Evolutionary conservation across 2,888 invertebrate genomes (phyloP).

Genomic region (Nematopogon swammerdamellus): DNA sequence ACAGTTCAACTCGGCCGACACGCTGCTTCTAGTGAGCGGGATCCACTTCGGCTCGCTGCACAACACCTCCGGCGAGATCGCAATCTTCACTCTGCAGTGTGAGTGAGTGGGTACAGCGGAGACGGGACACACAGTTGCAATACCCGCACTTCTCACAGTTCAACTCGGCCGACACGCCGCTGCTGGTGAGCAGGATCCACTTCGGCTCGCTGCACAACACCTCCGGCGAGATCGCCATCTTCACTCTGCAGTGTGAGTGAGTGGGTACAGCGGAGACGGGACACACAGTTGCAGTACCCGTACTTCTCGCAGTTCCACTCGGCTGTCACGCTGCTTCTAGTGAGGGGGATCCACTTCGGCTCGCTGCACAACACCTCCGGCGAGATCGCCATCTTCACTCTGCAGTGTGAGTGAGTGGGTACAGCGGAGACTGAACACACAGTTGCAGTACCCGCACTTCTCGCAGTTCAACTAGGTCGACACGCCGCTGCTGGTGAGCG

Average conservation of each 20-base stretch:
- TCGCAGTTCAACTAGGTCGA: conserved; percentile 83
- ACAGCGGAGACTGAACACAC: conserved; percentile 72
- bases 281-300: conserved; percentile 73
- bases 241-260: conserved; percentile 64
- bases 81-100: conserved; percentile 76
- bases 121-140: conserved; percentile 76
- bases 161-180: conserved; percentile 73
- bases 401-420: conserved; percentile 64
- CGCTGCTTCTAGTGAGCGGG: conserved; percentile 76
- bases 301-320: conserved; percentile 85
- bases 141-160: conserved; percentile 86
- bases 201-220: conserved; percentile 74
- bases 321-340: conserved; percentile 73
- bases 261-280: conserved; percentile 74
- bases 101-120: conserved; percentile 60
- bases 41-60: conserved; percentile 75
- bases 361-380: conserved; percentile 74
- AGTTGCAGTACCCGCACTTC: conserved; percentile 80
- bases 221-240: conserved; percentile 86
- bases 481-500: conserved; percentile 76
- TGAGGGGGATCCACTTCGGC: conserved; percentile 83
- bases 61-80: conserved; percentile 82
- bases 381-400: conserved; percentile 82
- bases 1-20: conserved; percentile 80
- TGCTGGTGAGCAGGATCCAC: conserved; percentile 81